A percentile compares a stretch with the other conserved stretches of the same genome.
Evolutionary conservation across 2,113 vertebrate species (phyloP).

Genomic region (Otolemur garnettii): DNA sequence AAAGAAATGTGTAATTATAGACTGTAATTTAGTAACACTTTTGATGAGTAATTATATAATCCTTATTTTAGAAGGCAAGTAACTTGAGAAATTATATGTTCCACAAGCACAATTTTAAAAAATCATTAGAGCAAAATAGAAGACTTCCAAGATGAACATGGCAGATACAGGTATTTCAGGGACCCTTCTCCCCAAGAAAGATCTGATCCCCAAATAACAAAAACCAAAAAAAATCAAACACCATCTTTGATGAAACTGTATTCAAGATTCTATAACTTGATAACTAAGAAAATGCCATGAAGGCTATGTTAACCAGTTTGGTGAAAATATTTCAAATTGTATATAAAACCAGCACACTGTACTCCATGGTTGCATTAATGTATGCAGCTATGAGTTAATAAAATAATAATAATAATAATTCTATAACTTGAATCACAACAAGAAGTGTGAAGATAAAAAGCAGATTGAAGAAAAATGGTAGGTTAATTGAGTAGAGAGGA

Average conservation of each 20-base stretch:
- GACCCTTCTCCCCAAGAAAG: not conserved
- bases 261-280: not conserved
- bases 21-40: slow-evolving; percentile 36
- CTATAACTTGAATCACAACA: not conserved
- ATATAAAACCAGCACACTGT: too few relatives aligned
- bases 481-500: not conserved
- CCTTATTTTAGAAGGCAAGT: slow-evolving; percentile 54
- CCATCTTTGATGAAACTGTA: not conserved
- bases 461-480: not conserved
- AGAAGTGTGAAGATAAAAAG: not conserved
- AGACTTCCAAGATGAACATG: not conserved
- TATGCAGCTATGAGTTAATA: too few relatives aligned
- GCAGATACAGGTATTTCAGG: not conserved
- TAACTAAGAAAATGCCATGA: too few relatives aligned
- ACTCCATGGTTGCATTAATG: too few relatives aligned
- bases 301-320: too few relatives aligned
- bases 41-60: slow-evolving; percentile 40
- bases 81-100: slow-evolving; percentile 14
- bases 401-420: not conserved
- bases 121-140: not conserved
- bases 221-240: slow-evolving; percentile 7
- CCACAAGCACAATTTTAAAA: slow-evolving; percentile 28
- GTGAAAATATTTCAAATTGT: too few relatives aligned
- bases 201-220: not conserved
- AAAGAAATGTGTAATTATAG: slow-evolving; percentile 38